A percentile compares a stretch with the other conserved stretches of the same genome.
phyloP scores from a whole-genome alignment of 2,888 invertebrate genomes.

The Oscheius myriophilus region DNA sequence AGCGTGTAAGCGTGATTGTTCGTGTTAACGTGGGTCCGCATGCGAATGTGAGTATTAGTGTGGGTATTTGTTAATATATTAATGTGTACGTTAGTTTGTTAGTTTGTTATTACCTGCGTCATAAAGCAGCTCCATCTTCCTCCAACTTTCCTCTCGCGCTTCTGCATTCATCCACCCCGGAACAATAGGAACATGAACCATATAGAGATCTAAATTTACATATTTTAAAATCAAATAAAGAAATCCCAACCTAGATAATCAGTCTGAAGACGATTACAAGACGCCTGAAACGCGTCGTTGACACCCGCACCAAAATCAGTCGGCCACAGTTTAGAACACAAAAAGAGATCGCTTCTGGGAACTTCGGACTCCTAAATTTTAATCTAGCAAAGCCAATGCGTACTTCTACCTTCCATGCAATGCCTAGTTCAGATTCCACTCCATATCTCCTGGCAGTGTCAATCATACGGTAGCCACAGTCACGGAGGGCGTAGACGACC shows the following conservation, averaged over 20 bases:
- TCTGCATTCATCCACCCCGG: conserved; percentile 58
- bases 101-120: conserved; percentile 68
- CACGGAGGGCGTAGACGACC: conserved; percentile 70
- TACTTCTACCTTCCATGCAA: conserved; percentile 49
- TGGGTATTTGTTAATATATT: no score
- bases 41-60: no score
- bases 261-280: conserved; percentile 67
- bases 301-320: conserved; percentile 70
- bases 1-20: no score
- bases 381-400: not conserved
- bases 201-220: conserved; percentile 68
- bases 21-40: no score
- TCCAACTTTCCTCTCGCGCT: conserved; percentile 71
- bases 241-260: conserved; percentile 70
- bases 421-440: conserved; percentile 69
- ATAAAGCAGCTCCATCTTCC: conserved; percentile 70
- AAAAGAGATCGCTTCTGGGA: conserved; percentile 68
- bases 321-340: conserved; percentile 72
- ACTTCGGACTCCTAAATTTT: conserved; percentile 64
- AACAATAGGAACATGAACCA: conserved; percentile 72
- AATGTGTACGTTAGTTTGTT: no score
- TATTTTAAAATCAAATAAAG: not conserved
- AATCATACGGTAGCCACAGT: conserved; percentile 70
- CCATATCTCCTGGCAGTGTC: conserved; percentile 73
- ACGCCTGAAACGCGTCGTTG: conserved; percentile 65